Conservation (phyloP, 2,113 vertebrate species). For the Sialia sialis region DNA sequence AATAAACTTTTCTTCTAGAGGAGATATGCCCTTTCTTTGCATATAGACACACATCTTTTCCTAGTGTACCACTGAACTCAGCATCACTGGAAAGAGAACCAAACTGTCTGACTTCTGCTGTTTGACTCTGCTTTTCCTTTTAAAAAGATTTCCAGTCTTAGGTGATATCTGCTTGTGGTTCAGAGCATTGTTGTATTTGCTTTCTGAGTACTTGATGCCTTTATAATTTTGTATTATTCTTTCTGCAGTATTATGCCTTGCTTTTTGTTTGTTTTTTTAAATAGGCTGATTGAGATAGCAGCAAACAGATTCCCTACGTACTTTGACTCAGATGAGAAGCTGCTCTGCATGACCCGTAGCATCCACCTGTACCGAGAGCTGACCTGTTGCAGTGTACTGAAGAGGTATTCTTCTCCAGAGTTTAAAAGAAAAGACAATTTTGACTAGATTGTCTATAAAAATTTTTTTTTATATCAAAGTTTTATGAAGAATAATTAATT, state of each 20-base stretch:
- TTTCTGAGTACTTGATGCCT: background rate
- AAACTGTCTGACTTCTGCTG: background rate
- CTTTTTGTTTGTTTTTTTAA: background rate
- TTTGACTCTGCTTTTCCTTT: background rate
- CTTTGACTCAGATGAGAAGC: slow-evolving; percentile 74
- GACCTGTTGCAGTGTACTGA: slow-evolving; percentile 78
- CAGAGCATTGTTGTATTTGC: background rate
- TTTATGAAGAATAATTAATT: background rate
- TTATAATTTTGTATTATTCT: background rate
- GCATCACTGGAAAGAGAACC: background rate
- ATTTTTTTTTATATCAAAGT: background rate
- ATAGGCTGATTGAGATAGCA: slow-evolving; percentile 81
- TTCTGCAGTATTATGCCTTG: background rate
- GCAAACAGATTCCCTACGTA: slow-evolving; percentile 75
- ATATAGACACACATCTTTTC: background rate
- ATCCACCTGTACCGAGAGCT: slow-evolving; percentile 80
- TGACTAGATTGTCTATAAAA: background rate
- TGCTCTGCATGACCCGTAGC: slow-evolving; percentile 73
- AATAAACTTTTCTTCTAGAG: background rate
- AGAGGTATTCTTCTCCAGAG: slow-evolving; percentile 65
- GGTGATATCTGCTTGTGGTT: background rate
- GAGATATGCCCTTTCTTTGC: background rate
- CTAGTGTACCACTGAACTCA: background rate
- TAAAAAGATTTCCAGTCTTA: background rate
- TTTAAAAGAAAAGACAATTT: background rate